Percentiles rank a stretch among this genome's conserved stretches.
These are phyloP conservation scores for Nannobrachium achirus DNA, from an alignment of 2,113 vertebrate genomes.

Conservation along the genomic window DNA sequence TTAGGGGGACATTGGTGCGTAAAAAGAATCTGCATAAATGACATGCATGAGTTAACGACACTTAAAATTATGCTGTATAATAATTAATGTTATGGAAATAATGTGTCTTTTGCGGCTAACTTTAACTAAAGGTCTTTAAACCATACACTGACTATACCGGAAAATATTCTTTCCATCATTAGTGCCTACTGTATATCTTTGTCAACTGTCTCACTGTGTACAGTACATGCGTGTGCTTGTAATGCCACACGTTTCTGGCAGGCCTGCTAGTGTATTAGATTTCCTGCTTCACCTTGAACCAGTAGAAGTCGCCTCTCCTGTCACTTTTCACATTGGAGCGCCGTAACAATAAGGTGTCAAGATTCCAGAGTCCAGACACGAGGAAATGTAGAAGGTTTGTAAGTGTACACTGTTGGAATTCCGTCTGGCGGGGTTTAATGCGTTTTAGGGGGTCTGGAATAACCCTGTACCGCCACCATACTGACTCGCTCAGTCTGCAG, in stretches of 20 bases:
- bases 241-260: slow-evolving; percentile 11
- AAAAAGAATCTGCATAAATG: too few species aligned
- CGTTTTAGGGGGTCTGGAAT: slow-evolving; percentile 46
- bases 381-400: slow-evolving; percentile 62
- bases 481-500: slow-evolving; percentile 27
- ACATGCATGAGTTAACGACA: too few species aligned
- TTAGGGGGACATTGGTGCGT: too few species aligned
- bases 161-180: too few species aligned
- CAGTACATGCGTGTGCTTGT: not conserved
- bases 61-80: too few species aligned
- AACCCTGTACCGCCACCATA: slow-evolving; percentile 6
- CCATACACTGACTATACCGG: too few species aligned
- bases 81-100: too few species aligned
- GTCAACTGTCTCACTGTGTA: slow-evolving; percentile 10
- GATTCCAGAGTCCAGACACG: slow-evolving; percentile 57
- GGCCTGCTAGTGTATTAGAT: not conserved
- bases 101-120: too few species aligned
- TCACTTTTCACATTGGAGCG: slow-evolving; percentile 37
- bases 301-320: not conserved
- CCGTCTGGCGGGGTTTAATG: slow-evolving; percentile 46
- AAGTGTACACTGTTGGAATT: slow-evolving; percentile 72
- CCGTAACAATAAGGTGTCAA: slow-evolving; percentile 15
- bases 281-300: not conserved
- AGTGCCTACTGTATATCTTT: not conserved
- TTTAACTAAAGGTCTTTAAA: too few species aligned